Evolutionary conservation across 2,113 vertebrate genomes (phyloP), one percentile per base, ranked within the genome.

Genomic region (cattle (Bos taurus)): DNA sequence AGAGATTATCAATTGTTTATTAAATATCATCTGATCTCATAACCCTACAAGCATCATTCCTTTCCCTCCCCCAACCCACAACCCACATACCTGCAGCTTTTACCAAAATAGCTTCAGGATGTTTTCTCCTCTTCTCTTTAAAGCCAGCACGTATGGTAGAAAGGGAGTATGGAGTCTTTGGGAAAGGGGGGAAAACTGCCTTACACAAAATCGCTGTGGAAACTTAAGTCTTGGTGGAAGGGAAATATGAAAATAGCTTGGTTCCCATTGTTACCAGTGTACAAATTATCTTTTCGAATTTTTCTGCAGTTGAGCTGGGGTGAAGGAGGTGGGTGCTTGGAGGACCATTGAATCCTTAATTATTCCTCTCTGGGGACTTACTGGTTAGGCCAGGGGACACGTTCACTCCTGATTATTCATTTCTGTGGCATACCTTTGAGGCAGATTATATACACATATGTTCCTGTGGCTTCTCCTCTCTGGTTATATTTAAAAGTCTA

Each of bases 371-470:
- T 15, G 0, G 90, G 96, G 88, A 86, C 95, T 96, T 97, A 78
- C 0, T 88, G 80, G 13, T 77, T 50, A 64, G 86, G 74, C 6
- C 0, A 71, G 90, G 91, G 93, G 96, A 95, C 83, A 80, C 8
- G 57, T 54, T 94, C 86, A 95, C 82, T 40, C 43, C 2, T 90
- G 94, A 93, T 97, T 83, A 59, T 48, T 96, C 97, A 97, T 97
- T 97, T 92, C 78, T 62, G 6, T 84, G n/a, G 77, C 54, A 60
- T 93, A 94, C 19, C 30, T 93, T 88, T 71, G 19, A 77, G 95
- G 89, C 89, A 94, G 97, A 97, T 97, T 97, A 97, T 95, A 83
- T 94, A 97, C 88, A 30, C 14, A n/a, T 71, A 62, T 7, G 2
- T 96, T 71, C 28, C 16, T 94, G 83, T 95, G 36, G 95, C 74